Evolutionary conservation across 2,888 invertebrate genomes (phyloP).

Genomic region (Graphium colonna): DNA sequence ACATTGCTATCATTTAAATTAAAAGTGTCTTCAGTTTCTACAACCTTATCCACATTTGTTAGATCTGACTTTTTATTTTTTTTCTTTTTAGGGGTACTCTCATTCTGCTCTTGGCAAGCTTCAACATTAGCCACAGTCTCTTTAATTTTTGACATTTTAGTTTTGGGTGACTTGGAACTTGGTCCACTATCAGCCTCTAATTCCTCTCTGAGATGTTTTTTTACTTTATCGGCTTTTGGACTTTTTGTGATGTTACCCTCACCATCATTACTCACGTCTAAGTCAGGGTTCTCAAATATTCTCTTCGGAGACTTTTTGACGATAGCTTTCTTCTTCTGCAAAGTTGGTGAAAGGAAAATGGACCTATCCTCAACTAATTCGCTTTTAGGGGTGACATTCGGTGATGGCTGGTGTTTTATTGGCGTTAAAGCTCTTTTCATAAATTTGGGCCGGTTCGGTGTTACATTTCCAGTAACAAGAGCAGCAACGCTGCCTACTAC

Average conservation of each 20-base stretch:
- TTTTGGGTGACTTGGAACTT: conserved; percentile 37
- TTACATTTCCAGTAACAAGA: conserved; percentile 77
- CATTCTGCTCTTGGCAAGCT: conserved; percentile 32
- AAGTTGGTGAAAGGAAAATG: conserved; percentile 64
- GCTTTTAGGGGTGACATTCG: conserved; percentile 71
- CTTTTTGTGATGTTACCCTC: conserved; percentile 41
- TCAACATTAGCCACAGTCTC: conserved; percentile 1
- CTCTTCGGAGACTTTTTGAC: conserved; percentile 72
- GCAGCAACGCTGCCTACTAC: conserved; percentile 80
- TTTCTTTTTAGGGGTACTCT: conserved; percentile 48
- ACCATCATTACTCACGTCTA: conserved; percentile 50
- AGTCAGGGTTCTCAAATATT: conserved; percentile 63
- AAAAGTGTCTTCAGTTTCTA: background rate
- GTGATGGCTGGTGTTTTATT: conserved; percentile 65
- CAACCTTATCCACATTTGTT: background rate
- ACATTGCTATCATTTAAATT: background rate
- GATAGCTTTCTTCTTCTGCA: conserved; percentile 69
- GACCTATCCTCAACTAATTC: conserved; percentile 62
- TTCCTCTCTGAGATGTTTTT: conserved; percentile 60
- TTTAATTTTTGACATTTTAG: conserved; percentile 21
- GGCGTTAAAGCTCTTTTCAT: conserved; percentile 63
- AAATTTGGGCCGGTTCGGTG: conserved; percentile 74
- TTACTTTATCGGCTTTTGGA: conserved; percentile 65
- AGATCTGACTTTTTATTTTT: conserved; percentile 27
- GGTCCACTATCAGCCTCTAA: conserved; percentile 39